Evolutionary conservation across 2,888 invertebrate species (phyloP).

Genomic region (Ethmia dodecea): DNA sequence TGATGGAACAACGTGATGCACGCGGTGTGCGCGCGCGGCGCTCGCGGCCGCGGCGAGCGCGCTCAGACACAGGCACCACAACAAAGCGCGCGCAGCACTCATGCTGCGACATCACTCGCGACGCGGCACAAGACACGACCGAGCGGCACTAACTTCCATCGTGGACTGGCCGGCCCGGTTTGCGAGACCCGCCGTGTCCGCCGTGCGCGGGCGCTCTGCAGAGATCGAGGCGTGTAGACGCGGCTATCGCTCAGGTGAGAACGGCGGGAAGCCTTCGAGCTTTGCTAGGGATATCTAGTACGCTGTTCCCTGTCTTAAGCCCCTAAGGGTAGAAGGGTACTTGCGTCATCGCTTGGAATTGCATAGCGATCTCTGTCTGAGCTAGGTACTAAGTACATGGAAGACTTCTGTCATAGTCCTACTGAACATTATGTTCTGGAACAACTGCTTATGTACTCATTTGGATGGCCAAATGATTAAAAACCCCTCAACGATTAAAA

Average conservation of each 20-base stretch:
- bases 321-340: no score
- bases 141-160: slow-evolving; percentile 60
- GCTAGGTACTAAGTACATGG: no score
- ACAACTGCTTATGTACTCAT: no score
- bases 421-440: no score
- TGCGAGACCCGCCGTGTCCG: slow-evolving; percentile 32
- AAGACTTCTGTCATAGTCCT: no score
- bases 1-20: slow-evolving; percentile 47
- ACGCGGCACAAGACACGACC: slow-evolving; percentile 50
- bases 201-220: slow-evolving; percentile 58
- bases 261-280: slow-evolving; percentile 42
- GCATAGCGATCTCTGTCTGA: no score
- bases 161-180: slow-evolving; percentile 62
- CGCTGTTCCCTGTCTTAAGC: not conserved
- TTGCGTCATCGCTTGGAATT: no score
- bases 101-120: slow-evolving; percentile 73
- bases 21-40: slow-evolving; percentile 47
- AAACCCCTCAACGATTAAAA: no score
- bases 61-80: slow-evolving; percentile 59
- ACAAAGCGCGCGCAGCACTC: slow-evolving; percentile 59
- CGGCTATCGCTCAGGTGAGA: slow-evolving; percentile 19
- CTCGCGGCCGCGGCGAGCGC: slow-evolving; percentile 31
- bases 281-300: not conserved
- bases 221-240: slow-evolving; percentile 32
- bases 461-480: no score